Evolutionary conservation across 2,888 invertebrate species (phyloP).

Genomic region (Graphium colonna): DNA sequence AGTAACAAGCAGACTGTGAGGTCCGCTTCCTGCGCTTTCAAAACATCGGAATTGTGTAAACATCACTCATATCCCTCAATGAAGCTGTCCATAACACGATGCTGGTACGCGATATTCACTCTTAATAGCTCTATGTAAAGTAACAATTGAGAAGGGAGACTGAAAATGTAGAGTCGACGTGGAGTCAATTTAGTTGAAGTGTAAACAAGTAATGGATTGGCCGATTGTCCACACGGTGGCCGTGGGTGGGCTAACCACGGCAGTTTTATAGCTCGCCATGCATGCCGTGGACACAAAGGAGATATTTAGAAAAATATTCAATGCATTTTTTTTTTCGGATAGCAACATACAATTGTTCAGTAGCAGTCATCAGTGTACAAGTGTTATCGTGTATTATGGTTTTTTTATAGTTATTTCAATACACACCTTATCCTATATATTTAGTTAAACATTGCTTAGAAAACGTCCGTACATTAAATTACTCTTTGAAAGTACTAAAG

Average conservation of each 20-base stretch:
- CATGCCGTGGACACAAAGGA: slow-evolving; percentile 22
- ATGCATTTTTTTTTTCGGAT: neutral
- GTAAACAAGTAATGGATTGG: slow-evolving; percentile 36
- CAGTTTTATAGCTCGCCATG: slow-evolving; percentile 20
- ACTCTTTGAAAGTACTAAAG: too few relatives aligned
- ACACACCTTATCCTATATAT: too few relatives aligned
- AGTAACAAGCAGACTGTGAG: slow-evolving; percentile 34
- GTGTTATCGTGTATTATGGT: too few relatives aligned
- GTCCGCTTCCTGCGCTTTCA: slow-evolving; percentile 35
- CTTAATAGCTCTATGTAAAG: slow-evolving; percentile 14
- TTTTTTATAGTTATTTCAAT: too few relatives aligned
- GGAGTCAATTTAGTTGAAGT: slow-evolving; percentile 24
- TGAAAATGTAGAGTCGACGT: slow-evolving; percentile 4
- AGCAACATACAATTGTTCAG: too few relatives aligned
- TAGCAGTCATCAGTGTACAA: too few relatives aligned
- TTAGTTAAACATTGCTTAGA: too few relatives aligned
- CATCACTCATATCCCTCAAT: slow-evolving; percentile 24
- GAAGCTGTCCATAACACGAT: neutral
- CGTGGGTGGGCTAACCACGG: slow-evolving; percentile 36
- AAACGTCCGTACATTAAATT: too few relatives aligned
- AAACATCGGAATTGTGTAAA: slow-evolving; percentile 36
- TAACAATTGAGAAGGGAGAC: slow-evolving; percentile 3
- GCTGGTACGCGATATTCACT: neutral
- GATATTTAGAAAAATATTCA: slow-evolving; percentile 26
- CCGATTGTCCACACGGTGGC: slow-evolving; percentile 30